A percentile compares a stretch with the other conserved stretches of the same genome.
phyloP scores from a whole-genome alignment of 2,113 vertebrate genomes.

The Dryoscopus gambensis region DNA sequence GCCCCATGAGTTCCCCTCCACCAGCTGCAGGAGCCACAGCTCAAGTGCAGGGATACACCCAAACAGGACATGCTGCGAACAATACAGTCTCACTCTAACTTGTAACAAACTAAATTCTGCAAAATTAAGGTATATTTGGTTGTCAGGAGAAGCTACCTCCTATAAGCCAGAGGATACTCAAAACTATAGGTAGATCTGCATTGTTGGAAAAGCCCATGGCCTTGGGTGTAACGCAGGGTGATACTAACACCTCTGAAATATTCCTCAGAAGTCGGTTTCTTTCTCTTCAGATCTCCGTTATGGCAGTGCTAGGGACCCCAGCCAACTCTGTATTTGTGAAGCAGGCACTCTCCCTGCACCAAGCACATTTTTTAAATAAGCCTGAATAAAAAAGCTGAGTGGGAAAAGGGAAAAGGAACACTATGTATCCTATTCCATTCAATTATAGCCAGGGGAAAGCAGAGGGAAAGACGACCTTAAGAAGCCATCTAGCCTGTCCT shows the following conservation, averaged over 20 bases:
- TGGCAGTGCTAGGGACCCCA: not conserved
- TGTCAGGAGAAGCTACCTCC: not conserved
- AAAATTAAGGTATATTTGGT: not conserved
- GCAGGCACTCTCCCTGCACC: not conserved
- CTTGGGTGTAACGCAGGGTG: not conserved
- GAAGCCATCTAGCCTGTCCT: conserved; percentile 15
- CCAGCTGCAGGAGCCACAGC: not conserved
- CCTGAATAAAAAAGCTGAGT: not conserved
- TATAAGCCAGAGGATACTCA: not conserved
- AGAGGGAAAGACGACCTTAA: not conserved
- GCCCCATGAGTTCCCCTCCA: not conserved
- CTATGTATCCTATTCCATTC: not conserved
- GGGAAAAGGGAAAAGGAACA: not conserved
- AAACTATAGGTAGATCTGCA: not conserved
- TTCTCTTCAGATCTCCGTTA: not conserved
- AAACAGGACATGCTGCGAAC: not conserved
- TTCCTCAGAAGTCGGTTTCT: not conserved
- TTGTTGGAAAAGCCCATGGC: not conserved
- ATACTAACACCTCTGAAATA: not conserved
- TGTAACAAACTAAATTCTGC: not conserved
- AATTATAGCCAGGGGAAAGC: not conserved
- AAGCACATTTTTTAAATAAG: not conserved
- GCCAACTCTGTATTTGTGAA: not conserved
- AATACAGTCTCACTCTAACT: not conserved
- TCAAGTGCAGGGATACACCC: accelerated